Evolutionary conservation across 2,797 vertebrate species (phyloP).

Genomic region (Cercopithecus hamlyni): DNA sequence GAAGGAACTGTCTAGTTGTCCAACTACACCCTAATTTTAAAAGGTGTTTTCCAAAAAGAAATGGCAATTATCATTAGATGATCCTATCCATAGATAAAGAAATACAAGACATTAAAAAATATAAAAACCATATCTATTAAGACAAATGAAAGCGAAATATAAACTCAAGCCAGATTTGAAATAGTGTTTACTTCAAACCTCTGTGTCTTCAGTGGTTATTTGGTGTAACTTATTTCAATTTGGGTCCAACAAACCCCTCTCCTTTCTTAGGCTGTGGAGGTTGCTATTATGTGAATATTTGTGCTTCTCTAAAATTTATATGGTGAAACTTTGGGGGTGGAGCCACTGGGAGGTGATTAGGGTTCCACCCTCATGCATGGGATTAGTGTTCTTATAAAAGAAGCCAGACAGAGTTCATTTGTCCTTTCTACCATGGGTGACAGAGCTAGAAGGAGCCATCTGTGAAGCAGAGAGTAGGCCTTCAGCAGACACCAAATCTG

Average conservation of each 20-base stretch:
- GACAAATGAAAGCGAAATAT: not conserved
- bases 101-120: not conserved
- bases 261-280: not conserved
- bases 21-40: not conserved
- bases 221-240: not conserved
- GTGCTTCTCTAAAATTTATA: not conserved
- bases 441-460: not conserved
- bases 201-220: not conserved
- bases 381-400: not conserved
- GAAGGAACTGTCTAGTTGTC: slow-evolving; percentile 2
- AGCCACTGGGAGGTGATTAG: not conserved
- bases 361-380: not conserved
- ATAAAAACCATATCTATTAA: not conserved
- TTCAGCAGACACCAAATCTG: not conserved
- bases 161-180: not conserved
- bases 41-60: not conserved
- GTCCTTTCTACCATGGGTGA: not conserved
- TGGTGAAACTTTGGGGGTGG: not conserved
- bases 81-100: not conserved
- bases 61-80: not conserved
- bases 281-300: not conserved
- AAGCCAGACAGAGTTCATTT: not conserved
- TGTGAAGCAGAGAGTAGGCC: not conserved
- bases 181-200: not conserved
- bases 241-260: not conserved